Conservation (phyloP, 2,797 vertebrate species). For the Salmo trutta region DNA sequence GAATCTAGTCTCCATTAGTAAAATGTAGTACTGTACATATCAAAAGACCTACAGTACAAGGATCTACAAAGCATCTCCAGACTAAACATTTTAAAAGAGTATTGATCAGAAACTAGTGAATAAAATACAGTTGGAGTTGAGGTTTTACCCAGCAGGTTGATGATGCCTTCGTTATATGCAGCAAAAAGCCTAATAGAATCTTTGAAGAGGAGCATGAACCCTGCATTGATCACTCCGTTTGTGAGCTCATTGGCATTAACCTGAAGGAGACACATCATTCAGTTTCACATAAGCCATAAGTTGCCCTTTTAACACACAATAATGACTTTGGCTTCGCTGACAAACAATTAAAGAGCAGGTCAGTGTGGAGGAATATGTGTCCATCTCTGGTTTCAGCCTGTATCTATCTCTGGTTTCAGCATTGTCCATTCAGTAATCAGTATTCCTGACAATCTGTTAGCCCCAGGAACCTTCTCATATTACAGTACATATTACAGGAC, state of each 20-base stretch:
- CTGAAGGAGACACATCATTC: conserved; percentile 69
- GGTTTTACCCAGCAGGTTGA: conserved; percentile 92
- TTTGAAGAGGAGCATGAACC: conserved; percentile 99
- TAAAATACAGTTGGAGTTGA: not conserved
- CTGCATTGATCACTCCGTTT: conserved; percentile 99
- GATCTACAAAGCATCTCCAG: not conserved
- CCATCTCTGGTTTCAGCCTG: conserved; percentile 2
- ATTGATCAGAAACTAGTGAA: not conserved
- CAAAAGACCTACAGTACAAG: not conserved
- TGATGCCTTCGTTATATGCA: conserved; percentile 99
- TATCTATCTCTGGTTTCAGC: not conserved
- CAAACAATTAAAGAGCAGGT: conserved; percentile 13
- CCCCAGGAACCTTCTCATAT: not conserved
- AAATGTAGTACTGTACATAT: not conserved
- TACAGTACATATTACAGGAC: conserved; percentile 5
- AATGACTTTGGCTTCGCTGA: conserved; percentile 15
- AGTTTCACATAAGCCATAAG: not conserved
- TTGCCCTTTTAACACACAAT: conserved; percentile 13
- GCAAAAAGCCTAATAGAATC: conserved; percentile 99
- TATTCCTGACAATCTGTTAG: conserved; percentile 4
- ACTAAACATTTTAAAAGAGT: not conserved
- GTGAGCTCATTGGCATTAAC: conserved; percentile 99
- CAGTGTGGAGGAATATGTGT: conserved; percentile 10
- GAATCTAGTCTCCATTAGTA: not conserved
- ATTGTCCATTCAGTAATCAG: not conserved